Evolutionary conservation across 2,888 invertebrate species (phyloP), one percentile per base, ranked within the genome.

Genomic region (Drosophila pseudotakahashii): DNA sequence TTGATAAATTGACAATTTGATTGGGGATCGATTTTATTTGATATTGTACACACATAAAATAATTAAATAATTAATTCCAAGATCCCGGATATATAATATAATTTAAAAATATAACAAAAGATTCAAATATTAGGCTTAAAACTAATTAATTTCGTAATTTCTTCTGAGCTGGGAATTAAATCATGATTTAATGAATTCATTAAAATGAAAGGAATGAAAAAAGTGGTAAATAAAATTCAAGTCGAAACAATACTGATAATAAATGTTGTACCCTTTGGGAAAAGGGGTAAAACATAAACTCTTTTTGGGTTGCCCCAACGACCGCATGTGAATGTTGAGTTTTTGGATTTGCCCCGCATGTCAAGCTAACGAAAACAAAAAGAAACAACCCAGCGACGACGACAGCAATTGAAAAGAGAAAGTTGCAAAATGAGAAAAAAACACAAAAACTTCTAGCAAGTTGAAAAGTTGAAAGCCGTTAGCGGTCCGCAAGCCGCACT

Each of bases 331-430:
- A 53, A 42, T 59, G 60, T 34, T 6, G 63, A 39, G 55, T 63
- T 70, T 67, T 70, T 67, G 63, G 16, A 50, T 61, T 70, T 64
- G 64, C n/a, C 64, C 70, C 76, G 68, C 67, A 78, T 70, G 48
- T 76, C 64, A 59, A 53, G 71, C 73, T 57, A 63, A 62, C 44
- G 61, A 52, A 59, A 54, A 62, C 61, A 68, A 60, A 53, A 44
- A 71, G n/a, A n/a, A 50, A 70, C 61, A 58, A 52, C 51, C 44
- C 60, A 63, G 32, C 63, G 62, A 51, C 66, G 61, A 50, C 66
- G 42, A 75, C 66, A 75, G 79, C 81, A 85, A 84, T 86, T 85
- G 84, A 78, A 86, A 85, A 77, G 85, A 85, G 85, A 85, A 85
- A 85, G 85, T 86, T 78, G 86, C 81, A 66, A 77, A 71, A 74